Conservation (phyloP, 2,113 vertebrate genomes). For the Silurus asotus region DNA sequence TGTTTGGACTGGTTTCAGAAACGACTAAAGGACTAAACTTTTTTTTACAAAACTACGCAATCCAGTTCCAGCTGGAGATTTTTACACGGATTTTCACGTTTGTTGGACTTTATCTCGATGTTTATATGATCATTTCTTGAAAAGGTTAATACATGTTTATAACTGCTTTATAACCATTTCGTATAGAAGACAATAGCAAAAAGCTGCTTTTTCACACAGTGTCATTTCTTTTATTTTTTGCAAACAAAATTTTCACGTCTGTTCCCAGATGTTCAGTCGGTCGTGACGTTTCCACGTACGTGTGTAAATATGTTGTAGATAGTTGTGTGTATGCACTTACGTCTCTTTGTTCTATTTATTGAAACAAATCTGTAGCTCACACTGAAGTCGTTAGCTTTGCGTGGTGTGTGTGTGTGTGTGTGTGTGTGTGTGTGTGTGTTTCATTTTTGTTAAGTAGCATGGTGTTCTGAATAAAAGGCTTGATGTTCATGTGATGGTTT, state of each 20-base stretch:
- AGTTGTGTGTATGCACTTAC: conserved; percentile 65
- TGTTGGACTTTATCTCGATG: not conserved
- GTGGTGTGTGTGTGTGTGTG: conserved; percentile 22
- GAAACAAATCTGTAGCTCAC: conserved; percentile 57
- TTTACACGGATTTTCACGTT: not conserved
- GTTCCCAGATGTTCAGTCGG: too few species aligned
- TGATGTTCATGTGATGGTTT: conserved; percentile 46
- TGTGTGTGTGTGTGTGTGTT: too few species aligned
- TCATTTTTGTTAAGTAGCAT: conserved; percentile 35
- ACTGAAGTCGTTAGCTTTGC: conserved; percentile 63
- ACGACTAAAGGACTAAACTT: conserved; percentile 50
- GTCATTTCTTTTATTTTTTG: not conserved
- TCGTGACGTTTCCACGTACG: too few species aligned
- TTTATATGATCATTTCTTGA: too few species aligned
- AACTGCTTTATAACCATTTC: not conserved
- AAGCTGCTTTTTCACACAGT: not conserved
- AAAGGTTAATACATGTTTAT: not conserved
- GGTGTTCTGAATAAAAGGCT: conserved; percentile 50
- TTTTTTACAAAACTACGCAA: conserved; percentile 65
- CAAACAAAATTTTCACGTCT: not conserved
- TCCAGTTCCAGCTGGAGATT: too few species aligned
- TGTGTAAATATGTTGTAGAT: conserved; percentile 57
- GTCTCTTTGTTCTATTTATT: conserved; percentile 71
- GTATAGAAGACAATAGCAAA: not conserved
- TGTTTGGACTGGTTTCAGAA: not conserved